Conservation (phyloP, 1,140 invertebrate genomes). For the Zaprionus lachaisei region DNA sequence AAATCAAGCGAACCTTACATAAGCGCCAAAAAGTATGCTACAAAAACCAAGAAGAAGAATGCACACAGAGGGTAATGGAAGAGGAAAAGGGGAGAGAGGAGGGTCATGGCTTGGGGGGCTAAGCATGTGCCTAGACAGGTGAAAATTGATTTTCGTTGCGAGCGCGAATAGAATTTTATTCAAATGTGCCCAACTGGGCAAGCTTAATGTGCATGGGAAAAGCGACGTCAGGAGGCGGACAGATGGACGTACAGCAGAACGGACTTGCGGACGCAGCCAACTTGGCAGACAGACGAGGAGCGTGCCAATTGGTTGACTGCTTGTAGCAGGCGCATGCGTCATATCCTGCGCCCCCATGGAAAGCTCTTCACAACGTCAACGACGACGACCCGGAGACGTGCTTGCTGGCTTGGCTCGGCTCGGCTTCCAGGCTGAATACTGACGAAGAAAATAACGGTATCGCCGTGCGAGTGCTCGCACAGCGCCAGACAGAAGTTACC, state of each 20-base stretch:
- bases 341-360: constrained; percentile 73
- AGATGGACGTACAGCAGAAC: neutral
- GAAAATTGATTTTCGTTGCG: constrained; percentile 51
- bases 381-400: neutral
- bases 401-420: constrained; percentile 28
- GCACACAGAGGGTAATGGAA: neutral
- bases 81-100: neutral
- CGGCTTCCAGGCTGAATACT: constrained; percentile 80
- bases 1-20: constrained; percentile 47
- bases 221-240: constrained; percentile 11
- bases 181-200: constrained; percentile 82
- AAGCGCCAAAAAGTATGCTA: constrained; percentile 70
- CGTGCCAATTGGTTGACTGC: constrained; percentile 67
- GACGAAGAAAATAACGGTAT: constrained; percentile 69
- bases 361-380: constrained; percentile 42
- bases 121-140: constrained; percentile 42
- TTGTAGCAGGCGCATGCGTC: constrained; percentile 65
- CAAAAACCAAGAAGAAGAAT: constrained; percentile 16
- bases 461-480: constrained; percentile 40
- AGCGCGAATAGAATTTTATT: constrained; percentile 76
- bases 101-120: neutral
- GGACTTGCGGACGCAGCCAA: neutral
- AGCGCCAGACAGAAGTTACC: constrained; percentile 84
- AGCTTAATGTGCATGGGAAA: constrained; percentile 79
- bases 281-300: constrained; percentile 15